These are phyloP conservation scores for Hylomyscus alleni DNA, from an alignment of 2,797 vertebrate genomes.

Conservation along the genomic window DNA sequence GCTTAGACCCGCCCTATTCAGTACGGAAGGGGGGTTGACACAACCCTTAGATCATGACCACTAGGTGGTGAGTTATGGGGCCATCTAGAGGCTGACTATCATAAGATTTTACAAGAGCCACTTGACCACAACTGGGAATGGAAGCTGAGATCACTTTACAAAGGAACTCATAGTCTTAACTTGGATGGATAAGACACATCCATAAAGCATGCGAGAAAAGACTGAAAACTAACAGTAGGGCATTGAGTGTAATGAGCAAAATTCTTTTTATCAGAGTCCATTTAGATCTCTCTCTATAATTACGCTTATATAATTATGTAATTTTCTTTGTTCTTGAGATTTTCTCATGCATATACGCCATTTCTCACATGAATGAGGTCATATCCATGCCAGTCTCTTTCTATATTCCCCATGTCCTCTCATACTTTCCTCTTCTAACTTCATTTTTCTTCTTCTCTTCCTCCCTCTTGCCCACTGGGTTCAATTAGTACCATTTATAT, in stretches of 20 bases:
- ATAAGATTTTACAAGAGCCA: not conserved
- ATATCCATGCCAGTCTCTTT: too few relatives aligned
- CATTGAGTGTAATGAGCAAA: not conserved
- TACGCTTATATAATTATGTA: not conserved
- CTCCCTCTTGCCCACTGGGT: not conserved
- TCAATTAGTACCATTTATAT: not conserved
- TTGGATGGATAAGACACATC: not conserved
- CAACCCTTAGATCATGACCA: not conserved
- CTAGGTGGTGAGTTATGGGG: not conserved
- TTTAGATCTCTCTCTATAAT: not conserved
- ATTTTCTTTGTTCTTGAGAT: not conserved
- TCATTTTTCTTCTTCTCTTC: not conserved
- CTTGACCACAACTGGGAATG: not conserved
- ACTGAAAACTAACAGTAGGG: not conserved
- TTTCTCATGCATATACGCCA: not conserved
- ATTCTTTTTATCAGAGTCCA: not conserved
- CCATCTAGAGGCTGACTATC: not conserved
- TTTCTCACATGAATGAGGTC: not conserved
- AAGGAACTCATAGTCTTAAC: not conserved
- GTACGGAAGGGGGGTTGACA: not conserved
- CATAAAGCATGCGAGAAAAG: conserved; percentile 10
- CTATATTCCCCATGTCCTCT: not conserved
- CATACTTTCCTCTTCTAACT: not conserved
- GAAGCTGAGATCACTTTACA: not conserved
- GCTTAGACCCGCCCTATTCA: not conserved